Conservation (phyloP, 2,113 vertebrate species). For the Holacanthus passer region DNA sequence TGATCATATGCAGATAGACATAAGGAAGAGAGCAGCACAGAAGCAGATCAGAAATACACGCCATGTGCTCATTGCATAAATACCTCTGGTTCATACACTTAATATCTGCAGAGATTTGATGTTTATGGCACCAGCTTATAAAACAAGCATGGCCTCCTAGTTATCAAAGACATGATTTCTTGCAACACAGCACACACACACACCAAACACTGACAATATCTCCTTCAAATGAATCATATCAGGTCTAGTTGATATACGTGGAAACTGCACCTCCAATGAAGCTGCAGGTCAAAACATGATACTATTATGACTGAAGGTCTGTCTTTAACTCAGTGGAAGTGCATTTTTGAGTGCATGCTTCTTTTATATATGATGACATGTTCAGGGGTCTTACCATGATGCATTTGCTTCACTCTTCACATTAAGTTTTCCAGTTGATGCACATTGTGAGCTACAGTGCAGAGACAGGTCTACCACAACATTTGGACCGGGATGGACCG, state of each 20-base stretch:
- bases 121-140: constrained; percentile 23
- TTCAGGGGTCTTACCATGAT: neutral
- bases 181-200: constrained; percentile 10
- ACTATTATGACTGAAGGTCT: neutral
- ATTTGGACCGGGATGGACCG: neutral
- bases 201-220: constrained; percentile 7
- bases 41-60: no score
- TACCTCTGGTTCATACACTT: constrained; percentile 35
- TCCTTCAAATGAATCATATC: no score
- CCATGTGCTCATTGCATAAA: constrained; percentile 31
- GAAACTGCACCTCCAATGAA: no score
- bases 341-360: no score
- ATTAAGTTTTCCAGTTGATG: neutral
- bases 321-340: no score
- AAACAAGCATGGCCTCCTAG: constrained; percentile 21
- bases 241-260: no score
- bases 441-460: neutral
- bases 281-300: neutral
- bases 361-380: neutral
- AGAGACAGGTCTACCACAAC: neutral
- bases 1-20: no score
- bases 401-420: constrained; percentile 42
- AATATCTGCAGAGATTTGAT: constrained; percentile 29
- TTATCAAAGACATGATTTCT: constrained; percentile 13
- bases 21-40: no score